Evolutionary conservation across 2,113 vertebrate species (phyloP).

Genomic region (Catharus minimus): DNA sequence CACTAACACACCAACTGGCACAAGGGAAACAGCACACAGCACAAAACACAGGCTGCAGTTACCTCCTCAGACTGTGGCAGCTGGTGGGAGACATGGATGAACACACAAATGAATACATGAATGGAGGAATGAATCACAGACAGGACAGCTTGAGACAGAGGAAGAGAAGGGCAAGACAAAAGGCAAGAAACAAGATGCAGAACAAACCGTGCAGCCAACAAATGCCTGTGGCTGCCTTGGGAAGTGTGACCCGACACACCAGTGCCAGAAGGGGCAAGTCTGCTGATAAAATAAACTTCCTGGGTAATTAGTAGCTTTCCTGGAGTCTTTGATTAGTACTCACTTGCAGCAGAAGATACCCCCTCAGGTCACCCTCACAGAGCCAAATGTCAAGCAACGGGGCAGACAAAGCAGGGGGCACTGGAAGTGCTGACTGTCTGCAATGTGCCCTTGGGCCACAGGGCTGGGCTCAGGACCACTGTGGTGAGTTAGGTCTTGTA

Average conservation of each 20-base stretch:
- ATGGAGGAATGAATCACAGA: slow-evolving; percentile 22
- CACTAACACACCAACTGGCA: not conserved
- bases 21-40: not conserved
- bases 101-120: not conserved
- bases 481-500: not conserved
- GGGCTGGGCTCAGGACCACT: not conserved
- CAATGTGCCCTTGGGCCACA: not conserved
- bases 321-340: not conserved
- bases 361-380: not conserved
- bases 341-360: not conserved
- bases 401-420: not conserved
- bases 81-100: slow-evolving; percentile 62
- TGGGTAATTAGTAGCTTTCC: not conserved
- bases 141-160: not conserved
- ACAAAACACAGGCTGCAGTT: slow-evolving; percentile 58
- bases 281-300: not conserved
- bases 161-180: not conserved
- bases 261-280: not conserved
- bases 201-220: not conserved
- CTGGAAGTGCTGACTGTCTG: not conserved
- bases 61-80: slow-evolving; percentile 82
- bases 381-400: not conserved
- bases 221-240: not conserved
- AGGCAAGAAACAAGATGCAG: not conserved
- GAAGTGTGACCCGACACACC: not conserved